phyloP scores from a whole-genome alignment of 2,888 invertebrate genomes.

The Epistrophella euchroma region DNA sequence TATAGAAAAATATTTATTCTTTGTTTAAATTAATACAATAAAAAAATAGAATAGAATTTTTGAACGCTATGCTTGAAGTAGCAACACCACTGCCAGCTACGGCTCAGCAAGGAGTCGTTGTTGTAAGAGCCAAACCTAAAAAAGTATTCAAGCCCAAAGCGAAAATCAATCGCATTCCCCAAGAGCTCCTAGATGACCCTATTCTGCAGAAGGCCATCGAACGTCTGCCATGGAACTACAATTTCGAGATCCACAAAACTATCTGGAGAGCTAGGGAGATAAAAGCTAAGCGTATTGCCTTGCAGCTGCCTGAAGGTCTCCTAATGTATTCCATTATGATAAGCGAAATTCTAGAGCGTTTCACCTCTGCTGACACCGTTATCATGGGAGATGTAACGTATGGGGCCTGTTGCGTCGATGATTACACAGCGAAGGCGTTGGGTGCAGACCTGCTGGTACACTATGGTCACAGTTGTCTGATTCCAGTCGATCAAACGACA shows the following conservation, averaged over 20 bases:
- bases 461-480: slow-evolving; percentile 98
- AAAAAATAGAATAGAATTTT: slow-evolving; percentile 7
- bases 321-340: slow-evolving; percentile 96
- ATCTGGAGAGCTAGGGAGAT: slow-evolving; percentile 96
- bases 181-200: slow-evolving; percentile 90
- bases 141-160: slow-evolving; percentile 91
- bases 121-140: slow-evolving; percentile 91
- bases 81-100: slow-evolving; percentile 32
- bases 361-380: slow-evolving; percentile 94
- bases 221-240: slow-evolving; percentile 95
- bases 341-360: slow-evolving; percentile 95
- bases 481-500: slow-evolving; percentile 94
- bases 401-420: slow-evolving; percentile 99
- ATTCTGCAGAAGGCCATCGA: slow-evolving; percentile 89
- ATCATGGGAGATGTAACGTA: slow-evolving; percentile 99
- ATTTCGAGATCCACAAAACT: slow-evolving; percentile 99
- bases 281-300: slow-evolving; percentile 93
- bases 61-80: slow-evolving; percentile 54
- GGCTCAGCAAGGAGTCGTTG: slow-evolving; percentile 82
- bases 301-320: slow-evolving; percentile 98
- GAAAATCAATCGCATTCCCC: slow-evolving; percentile 92
- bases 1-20: slow-evolving; percentile 26
- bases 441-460: slow-evolving; percentile 96
- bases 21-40: slow-evolving; percentile 50
- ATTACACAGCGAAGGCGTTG: slow-evolving; percentile 95